Percentiles rank a stretch among this genome's conserved stretches.
Conservation (phyloP, 1,140 invertebrate species). For the Armadillidium nasatum region DNA sequence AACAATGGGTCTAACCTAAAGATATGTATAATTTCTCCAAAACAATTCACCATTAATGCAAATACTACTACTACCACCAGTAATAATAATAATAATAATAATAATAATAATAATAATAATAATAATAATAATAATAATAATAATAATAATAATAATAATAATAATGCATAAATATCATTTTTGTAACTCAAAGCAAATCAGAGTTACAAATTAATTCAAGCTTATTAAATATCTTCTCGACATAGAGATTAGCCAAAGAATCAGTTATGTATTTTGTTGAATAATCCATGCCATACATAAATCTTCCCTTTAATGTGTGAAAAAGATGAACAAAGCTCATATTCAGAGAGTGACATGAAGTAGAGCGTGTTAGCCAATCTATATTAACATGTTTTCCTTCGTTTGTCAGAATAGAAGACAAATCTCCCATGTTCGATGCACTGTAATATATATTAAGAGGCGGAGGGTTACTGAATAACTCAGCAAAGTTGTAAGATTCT, state of each 20-base stretch:
- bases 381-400: not conserved
- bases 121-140: no score
- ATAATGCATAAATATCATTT: no score
- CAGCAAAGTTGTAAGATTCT: not conserved
- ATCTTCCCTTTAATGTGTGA: not conserved
- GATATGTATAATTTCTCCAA: no score
- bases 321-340: not conserved
- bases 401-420: not conserved
- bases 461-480: not conserved
- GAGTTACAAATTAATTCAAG: not conserved
- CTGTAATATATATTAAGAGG: not conserved
- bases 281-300: not conserved
- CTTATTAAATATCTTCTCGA: not conserved
- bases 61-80: no score
- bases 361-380: not conserved
- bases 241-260: not conserved
- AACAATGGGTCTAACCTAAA: no score
- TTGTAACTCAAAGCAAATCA: no score
- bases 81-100: no score
- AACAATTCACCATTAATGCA: no score
- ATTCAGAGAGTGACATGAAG: not conserved
- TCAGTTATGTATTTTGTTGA: not conserved
- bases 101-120: no score
- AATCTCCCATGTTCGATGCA: not conserved
- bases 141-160: no score